Conservation (phyloP, 2,888 invertebrate genomes). For the Cybosia mesomella region DNA sequence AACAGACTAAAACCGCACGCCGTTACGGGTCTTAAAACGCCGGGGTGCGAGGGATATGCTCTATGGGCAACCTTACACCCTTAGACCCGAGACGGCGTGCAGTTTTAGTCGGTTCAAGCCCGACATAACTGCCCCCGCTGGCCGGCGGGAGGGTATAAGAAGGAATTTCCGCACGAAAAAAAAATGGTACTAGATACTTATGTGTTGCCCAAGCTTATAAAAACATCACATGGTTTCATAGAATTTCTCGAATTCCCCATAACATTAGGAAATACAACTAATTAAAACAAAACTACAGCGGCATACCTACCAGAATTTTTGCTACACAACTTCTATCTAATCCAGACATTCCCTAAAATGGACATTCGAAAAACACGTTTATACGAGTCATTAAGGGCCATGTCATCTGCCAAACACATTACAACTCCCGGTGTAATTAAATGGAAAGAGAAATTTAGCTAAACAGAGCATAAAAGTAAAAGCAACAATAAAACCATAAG, state of each 20-base stretch:
- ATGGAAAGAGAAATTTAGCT: slow-evolving; percentile 79
- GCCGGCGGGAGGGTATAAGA: no score
- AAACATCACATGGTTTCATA: background rate
- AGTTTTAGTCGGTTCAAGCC: no score
- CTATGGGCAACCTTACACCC: no score
- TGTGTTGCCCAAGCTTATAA: background rate
- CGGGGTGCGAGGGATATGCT: no score
- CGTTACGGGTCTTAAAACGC: no score
- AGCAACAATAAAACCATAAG: slow-evolving; percentile 68
- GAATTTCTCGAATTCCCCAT: background rate
- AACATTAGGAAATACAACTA: background rate
- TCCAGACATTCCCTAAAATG: slow-evolving; percentile 32
- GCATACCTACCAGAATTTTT: slow-evolving; percentile 7
- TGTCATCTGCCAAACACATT: slow-evolving; percentile 77
- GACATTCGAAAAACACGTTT: slow-evolving; percentile 55
- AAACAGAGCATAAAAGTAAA: slow-evolving; percentile 83
- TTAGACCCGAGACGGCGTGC: no score
- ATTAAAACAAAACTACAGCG: background rate
- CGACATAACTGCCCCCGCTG: no score
- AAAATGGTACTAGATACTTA: no score
- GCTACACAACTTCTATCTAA: slow-evolving; percentile 5
- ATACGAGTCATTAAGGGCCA: slow-evolving; percentile 65
- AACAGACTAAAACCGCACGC: no score
- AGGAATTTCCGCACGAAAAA: no score
- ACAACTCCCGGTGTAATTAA: slow-evolving; percentile 74